phyloP scores from a whole-genome alignment of 1,140 invertebrate genomes.

The Theocolax elegans region DNA sequence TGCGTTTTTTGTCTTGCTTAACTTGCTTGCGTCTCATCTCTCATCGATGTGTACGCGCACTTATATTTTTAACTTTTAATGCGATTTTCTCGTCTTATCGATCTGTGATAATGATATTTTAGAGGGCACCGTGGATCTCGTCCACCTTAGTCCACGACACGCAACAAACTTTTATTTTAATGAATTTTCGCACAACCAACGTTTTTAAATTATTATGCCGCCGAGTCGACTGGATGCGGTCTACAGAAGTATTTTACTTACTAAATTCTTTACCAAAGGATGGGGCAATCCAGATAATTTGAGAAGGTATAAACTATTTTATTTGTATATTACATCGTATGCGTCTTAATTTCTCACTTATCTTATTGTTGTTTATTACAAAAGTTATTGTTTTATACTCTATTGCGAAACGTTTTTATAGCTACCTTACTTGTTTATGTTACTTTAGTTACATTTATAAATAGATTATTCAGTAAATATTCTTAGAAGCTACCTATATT shows the following conservation, averaged over 20 bases:
- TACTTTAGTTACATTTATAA: too few species aligned
- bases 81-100: background rate
- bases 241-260: slow-evolving; percentile 88
- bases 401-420: background rate
- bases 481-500: too few species aligned
- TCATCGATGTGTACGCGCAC: background rate
- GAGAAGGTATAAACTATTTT: slow-evolving; percentile 73
- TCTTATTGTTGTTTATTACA: too few species aligned
- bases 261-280: slow-evolving; percentile 95
- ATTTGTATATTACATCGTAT: background rate
- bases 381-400: too few species aligned
- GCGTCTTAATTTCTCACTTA: background rate
- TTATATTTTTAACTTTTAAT: slow-evolving; percentile 21
- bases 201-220: slow-evolving; percentile 68
- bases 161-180: background rate
- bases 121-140: background rate
- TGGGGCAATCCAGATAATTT: slow-evolving; percentile 95
- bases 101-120: slow-evolving; percentile 8
- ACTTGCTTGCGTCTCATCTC: too few species aligned
- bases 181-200: background rate
- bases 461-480: too few species aligned
- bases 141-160: too few species aligned
- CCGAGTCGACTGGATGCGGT: slow-evolving; percentile 86
- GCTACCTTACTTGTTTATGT: too few species aligned
- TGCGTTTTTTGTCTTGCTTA: background rate